phyloP scores from a whole-genome alignment of 1,140 invertebrate species.

The Papilio xuthus region DNA sequence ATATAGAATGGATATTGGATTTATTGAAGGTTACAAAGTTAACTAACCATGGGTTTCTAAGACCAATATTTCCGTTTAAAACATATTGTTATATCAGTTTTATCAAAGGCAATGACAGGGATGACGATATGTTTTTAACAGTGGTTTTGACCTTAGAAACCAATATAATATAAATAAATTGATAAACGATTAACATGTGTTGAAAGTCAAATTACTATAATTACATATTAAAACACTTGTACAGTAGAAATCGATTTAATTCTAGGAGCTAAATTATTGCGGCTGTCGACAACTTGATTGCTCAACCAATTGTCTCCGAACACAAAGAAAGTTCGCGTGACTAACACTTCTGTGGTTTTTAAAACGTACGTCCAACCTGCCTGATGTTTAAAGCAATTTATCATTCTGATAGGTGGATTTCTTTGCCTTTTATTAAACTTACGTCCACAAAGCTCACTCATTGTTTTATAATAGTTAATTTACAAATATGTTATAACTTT shows the following conservation, averaged over 20 bases:
- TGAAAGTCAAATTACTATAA: slow-evolving; percentile 23
- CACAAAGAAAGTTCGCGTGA: slow-evolving; percentile 49
- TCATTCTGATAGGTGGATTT: slow-evolving; percentile 29
- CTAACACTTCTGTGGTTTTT: slow-evolving; percentile 40
- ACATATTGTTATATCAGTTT: too few species aligned
- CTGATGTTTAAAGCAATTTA: slow-evolving; percentile 39
- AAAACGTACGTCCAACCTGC: slow-evolving; percentile 32
- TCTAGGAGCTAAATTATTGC: slow-evolving; percentile 39
- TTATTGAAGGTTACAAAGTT: neutral
- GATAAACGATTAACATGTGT: slow-evolving; percentile 43
- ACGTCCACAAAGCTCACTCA: slow-evolving; percentile 9
- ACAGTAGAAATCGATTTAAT: slow-evolving; percentile 37
- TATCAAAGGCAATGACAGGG: too few species aligned
- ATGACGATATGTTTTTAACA: too few species aligned
- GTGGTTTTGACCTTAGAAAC: too few species aligned
- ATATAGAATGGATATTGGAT: too few species aligned
- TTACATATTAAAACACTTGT: slow-evolving; percentile 36
- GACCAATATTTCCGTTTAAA: too few species aligned
- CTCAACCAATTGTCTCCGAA: slow-evolving; percentile 45
- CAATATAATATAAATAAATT: neutral
- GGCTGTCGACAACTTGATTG: slow-evolving; percentile 49
- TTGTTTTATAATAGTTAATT: slow-evolving; percentile 33
- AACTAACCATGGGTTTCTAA: too few species aligned
- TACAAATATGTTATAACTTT: neutral
- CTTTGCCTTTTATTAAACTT: slow-evolving; percentile 16